A percentile compares a stretch with the other conserved stretches of the same genome.
Evolutionary conservation across 1,140 invertebrate genomes (phyloP).

Genomic region (Brevipalpus yothersi): DNA sequence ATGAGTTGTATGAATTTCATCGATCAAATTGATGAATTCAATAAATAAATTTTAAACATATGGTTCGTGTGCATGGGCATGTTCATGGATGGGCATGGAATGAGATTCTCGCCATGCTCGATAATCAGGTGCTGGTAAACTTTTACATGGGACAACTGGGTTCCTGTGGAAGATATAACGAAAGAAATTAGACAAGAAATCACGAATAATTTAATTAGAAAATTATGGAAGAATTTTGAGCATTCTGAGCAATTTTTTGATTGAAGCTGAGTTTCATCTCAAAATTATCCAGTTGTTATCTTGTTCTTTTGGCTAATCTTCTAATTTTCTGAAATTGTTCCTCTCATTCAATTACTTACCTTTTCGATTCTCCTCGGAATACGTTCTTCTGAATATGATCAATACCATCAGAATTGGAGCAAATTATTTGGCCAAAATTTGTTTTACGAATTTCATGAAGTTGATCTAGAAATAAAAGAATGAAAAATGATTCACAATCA

Average conservation of each 20-base stretch:
- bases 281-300: background rate
- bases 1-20: too few relatives aligned
- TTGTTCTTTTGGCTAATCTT: background rate
- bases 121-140: slow-evolving; percentile 22
- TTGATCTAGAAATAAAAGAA: slow-evolving; percentile 14
- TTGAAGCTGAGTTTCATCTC: background rate
- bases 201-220: background rate
- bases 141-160: slow-evolving; percentile 24
- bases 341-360: background rate
- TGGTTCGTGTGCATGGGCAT: too few relatives aligned
- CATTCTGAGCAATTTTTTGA: background rate
- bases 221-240: background rate
- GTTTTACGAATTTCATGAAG: slow-evolving; percentile 21
- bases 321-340: background rate
- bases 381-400: slow-evolving; percentile 19
- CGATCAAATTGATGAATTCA: too few relatives aligned
- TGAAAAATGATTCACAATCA: too few relatives aligned
- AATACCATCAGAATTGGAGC: slow-evolving; percentile 22
- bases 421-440: slow-evolving; percentile 19
- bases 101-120: slow-evolving; percentile 23
- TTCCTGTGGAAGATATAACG: slow-evolving; percentile 17
- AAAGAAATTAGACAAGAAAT: background rate
- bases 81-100: background rate
- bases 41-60: too few relatives aligned
- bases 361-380: slow-evolving; percentile 13